These are phyloP conservation scores for Chaetura pelagica DNA, from an alignment of 2,113 vertebrate genomes.

Conservation along the genomic window DNA sequence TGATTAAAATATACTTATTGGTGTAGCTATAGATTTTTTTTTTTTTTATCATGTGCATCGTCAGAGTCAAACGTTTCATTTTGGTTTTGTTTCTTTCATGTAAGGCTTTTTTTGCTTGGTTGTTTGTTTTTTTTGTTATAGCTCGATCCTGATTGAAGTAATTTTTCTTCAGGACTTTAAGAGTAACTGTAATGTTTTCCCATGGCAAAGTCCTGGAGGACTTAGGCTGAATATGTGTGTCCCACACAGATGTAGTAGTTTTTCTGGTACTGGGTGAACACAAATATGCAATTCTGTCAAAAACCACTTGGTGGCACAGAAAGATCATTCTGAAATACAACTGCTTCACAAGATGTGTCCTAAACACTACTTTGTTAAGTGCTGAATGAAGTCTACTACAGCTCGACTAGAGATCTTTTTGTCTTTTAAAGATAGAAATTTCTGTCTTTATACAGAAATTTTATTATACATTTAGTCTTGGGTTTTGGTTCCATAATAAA, in stretches of 20 bases:
- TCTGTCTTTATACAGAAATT: background rate
- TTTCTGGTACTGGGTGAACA: background rate
- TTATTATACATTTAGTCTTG: background rate
- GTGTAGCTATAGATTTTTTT: background rate
- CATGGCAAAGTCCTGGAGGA: background rate
- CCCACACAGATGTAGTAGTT: background rate
- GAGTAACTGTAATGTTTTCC: background rate
- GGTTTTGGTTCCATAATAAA: background rate
- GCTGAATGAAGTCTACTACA: background rate
- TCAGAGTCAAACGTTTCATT: background rate
- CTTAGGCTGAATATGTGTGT: background rate
- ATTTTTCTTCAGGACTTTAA: background rate
- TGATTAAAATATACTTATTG: background rate
- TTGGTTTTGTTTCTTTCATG: background rate
- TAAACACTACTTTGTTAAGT: background rate
- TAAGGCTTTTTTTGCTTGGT: background rate
- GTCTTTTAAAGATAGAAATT: background rate
- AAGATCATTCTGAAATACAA: background rate
- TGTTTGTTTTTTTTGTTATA: background rate
- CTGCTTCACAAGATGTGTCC: accelerated
- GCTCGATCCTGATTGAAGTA: background rate
- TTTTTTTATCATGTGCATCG: background rate
- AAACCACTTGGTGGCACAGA: slow-evolving; percentile 37
- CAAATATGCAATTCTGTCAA: background rate
- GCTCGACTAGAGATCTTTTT: background rate